Base-by-base conservation (phyloP, 2,113 vertebrate genomes). In the Phodopus roborovskii region DNA sequence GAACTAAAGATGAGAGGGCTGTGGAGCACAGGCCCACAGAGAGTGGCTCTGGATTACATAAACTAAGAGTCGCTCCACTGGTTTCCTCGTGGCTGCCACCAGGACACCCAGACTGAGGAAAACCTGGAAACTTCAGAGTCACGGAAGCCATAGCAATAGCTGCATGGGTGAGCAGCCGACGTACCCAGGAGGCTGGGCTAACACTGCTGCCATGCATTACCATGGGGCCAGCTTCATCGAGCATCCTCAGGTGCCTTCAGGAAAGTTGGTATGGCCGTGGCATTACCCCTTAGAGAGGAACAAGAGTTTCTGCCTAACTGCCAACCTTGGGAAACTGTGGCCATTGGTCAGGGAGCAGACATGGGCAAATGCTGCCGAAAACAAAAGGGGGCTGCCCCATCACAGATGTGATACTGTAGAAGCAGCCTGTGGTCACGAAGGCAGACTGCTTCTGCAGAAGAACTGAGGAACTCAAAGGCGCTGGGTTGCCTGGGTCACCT, bases 1-100 rank as follows among this genome's bases (percentile, higher is more conserved):
- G n/a, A 16, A 30, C 56, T 45, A 62, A 22, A 0, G 0, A 7
- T 13, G 17, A 45, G 26, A 64, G 39, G 15, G 10, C 15, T 5
- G 10, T 22, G 19, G 17, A 66, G 12, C 83, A 48, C 28, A 33
- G 60, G 17, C 11, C 83, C 62, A 36, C 19, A 50, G 83, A 1
- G 11, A 33, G 19, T 12, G 11, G 30, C 9, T 20, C 45, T 15
- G 28, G 28, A 5, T 20, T 86, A 36, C 30, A 22, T 22, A 36
- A 85, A 45, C 39, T 20, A 7, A 85, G 82, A 64, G 26, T 45
- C 62, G 30, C 33, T n/a, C 45, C 58, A 64, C 17, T 45, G n/a
- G 16, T 64, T 17, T 19, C 58, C 26, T 64, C 9, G 19, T 17
- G 26, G 26, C 15, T 83, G 3, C 13, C 20, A 10, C 56, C n/a